Base-by-base conservation (phyloP, 2,888 invertebrate genomes). In the Cerastis rubricosa region DNA sequence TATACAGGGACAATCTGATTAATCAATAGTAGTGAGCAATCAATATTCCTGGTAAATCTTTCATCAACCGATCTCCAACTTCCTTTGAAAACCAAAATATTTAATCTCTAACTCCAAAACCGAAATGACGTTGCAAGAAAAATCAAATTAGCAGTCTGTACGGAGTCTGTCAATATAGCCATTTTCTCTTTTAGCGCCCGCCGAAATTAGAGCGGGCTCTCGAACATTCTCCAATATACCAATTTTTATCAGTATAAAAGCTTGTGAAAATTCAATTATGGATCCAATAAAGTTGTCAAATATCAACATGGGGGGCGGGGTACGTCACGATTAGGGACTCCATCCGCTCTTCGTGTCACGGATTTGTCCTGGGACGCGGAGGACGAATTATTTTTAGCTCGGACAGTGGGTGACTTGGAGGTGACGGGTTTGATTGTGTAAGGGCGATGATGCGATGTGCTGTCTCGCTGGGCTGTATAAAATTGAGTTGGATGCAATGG, bases 261-360 rank as follows among this genome's bases (percentile, higher is more conserved):
- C 93, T 91, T 91, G 89, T 91, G 91, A 91, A 93, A 93, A 93
- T 94, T 94, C 93, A 94, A 94, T 94, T 94, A 94, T 92, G 89
- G 92, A 90, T 90, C 92, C 94, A 94, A 94, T 94, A 93, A 94
- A 93, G 90, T 93, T 93, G 93, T 94, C 94, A 94, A 94, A 94
- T 91, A 94, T 94, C 94, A 93, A 92, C 92, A 92, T 83, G 86
- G 89, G 88, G 84, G 81, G 87, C 87, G 84, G 81, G 81, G 85
- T 83, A 84, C 83, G 86, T 85, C 85, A 83, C 73, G 85, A 87
- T 88, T 88, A 87, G 85, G 86, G 85, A 29, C 63, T 17, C 87
- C 87, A 88, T 71, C 71, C 81, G 72, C 59, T 79, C 80, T n/a
- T 29, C 57, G 57, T 75, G 76, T 73, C 71, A 64, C 79, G 80